Evolutionary conservation across 2,888 invertebrate genomes (phyloP), one percentile per base, ranked within the genome.

Genomic region (Zeuzera pyrina): DNA sequence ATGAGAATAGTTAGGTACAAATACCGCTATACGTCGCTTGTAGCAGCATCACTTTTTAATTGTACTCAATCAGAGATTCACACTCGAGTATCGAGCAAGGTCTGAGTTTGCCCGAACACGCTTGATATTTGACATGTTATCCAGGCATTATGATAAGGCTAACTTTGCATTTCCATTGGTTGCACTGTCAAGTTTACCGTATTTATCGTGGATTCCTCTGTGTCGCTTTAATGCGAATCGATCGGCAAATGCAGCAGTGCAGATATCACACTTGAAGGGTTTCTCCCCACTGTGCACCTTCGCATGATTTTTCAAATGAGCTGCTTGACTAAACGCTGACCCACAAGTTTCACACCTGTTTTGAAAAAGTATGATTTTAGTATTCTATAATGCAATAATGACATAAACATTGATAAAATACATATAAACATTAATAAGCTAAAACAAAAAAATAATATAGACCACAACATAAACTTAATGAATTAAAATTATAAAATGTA

Each of bases 311-410:
- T 94, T 94, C 37, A 94, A 84, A 70, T 94, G 94, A 15, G 94
- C 94, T 14, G 94, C 94, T 71, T 94, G 94, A 64, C 93, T 94
- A 66, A 94, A 94, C 34, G 93, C 93, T 13, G 92, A 93, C n/a
- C 93, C 93, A 61, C 94, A 94, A 33, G 91, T 92, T 45, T 92
- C 92, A 67, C 94, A 94, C 61, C 93, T 90, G 52, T 66, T 73
- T 6, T 19, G 32, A 66, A 65, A 36, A 33, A 14, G 10, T 8
- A n/a, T 8, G n/a, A 24, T 4, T 24, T 3, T 8, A n/a, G 5
- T 14, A 12, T 8, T 12, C 3, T 3, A 5, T 26, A 4, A 19
- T 19, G 8, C 19, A 19, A n/a, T 19, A 4, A 19, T 19, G 5
- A 6, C 19, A 6, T 19, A 19, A 19, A 19, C 19, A 19, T n/a